Evolutionary conservation across 2,888 invertebrate genomes (phyloP).

Genomic region (Chaitophorus viminalis): DNA sequence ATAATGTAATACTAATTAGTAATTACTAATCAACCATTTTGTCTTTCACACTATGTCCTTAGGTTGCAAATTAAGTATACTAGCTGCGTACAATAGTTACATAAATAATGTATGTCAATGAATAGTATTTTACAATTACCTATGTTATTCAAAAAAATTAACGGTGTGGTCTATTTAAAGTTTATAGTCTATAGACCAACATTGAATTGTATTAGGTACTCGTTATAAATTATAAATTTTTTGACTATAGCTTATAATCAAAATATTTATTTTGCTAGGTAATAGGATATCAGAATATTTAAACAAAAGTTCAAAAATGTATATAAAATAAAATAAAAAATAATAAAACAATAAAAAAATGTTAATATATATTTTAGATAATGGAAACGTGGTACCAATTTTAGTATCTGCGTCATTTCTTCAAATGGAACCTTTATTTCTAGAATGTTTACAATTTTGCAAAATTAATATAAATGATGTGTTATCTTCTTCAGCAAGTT

Average conservation of each 20-base stretch:
- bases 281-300: neutral
- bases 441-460: constrained; percentile 87
- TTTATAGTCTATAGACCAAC: neutral
- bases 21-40: too few relatives aligned
- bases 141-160: too few relatives aligned
- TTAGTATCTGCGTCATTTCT: constrained; percentile 94
- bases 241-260: neutral
- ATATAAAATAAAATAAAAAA: too few relatives aligned
- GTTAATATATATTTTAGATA: constrained; percentile 64
- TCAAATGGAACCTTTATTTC: constrained; percentile 88
- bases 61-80: too few relatives aligned
- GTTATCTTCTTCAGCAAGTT: constrained; percentile 84
- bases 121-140: too few relatives aligned
- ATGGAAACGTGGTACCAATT: constrained; percentile 85
- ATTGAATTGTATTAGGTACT: constrained; percentile 8
- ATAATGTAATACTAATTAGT: too few relatives aligned
- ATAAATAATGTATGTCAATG: too few relatives aligned
- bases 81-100: too few relatives aligned
- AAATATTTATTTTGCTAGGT: neutral
- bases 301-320: too few relatives aligned
- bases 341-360: neutral
- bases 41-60: too few relatives aligned
- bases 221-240: too few relatives aligned
- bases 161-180: too few relatives aligned
- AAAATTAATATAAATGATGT: constrained; percentile 88